A percentile compares a stretch with the other conserved stretches of the same genome.
phyloP scores from a whole-genome alignment of 1,140 invertebrate species.

The Bombus soroeensis region DNA sequence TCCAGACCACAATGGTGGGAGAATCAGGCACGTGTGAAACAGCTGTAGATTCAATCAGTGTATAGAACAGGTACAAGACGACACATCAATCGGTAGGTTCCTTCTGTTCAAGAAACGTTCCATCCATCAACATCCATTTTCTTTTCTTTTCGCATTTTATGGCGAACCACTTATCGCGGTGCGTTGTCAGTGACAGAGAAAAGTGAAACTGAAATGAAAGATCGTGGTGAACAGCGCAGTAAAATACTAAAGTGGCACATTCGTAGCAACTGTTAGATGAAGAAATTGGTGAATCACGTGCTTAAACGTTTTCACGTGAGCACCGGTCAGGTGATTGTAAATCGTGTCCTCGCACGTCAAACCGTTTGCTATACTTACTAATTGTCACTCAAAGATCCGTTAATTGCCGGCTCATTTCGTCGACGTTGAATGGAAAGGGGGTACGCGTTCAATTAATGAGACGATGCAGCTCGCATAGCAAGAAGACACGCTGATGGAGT shows the following conservation, averaged over 20 bases:
- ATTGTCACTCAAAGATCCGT: background rate
- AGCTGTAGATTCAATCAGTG: constrained; percentile 56
- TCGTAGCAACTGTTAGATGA: background rate
- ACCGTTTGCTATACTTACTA: background rate
- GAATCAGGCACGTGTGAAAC: constrained; percentile 47
- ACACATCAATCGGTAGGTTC: constrained; percentile 19
- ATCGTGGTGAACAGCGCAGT: background rate
- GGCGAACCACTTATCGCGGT: no score
- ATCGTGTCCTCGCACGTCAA: background rate
- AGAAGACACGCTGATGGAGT: background rate
- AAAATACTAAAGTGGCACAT: no score
- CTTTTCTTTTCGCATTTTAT: background rate
- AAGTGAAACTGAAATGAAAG: background rate
- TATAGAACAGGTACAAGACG: constrained; percentile 26
- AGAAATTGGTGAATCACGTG: constrained; percentile 22
- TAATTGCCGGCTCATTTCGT: constrained; percentile 25
- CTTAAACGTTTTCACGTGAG: background rate
- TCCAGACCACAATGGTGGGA: constrained; percentile 5
- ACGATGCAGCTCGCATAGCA: constrained; percentile 2
- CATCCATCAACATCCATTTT: background rate
- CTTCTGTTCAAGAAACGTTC: background rate
- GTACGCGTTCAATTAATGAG: background rate
- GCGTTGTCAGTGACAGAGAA: background rate
- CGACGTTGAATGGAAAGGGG: background rate
- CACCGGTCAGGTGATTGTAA: constrained; percentile 11